Base-by-base conservation (phyloP, 2,113 vertebrate species). In the Sturnira hondurensis region DNA sequence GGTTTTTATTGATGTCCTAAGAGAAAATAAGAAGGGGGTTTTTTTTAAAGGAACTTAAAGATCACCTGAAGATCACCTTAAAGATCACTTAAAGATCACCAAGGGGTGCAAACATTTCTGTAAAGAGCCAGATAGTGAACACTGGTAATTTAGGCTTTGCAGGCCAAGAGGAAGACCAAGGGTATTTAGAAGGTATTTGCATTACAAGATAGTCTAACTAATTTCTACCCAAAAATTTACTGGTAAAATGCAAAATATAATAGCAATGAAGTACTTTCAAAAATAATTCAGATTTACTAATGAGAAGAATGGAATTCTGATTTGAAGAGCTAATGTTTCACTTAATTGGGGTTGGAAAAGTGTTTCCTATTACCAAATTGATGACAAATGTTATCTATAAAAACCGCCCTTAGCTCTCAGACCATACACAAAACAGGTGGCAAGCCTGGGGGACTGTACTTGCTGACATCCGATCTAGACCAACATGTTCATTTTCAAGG, bases 261-360 rank as follows among this genome's bases (percentile, higher is more conserved):
- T 20, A 73, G 41, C 24, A 93, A 91, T 33, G 47, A 83, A 58
- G 41, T 73, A 61, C 22, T 65, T 22, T 65, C 56, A 71, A 36
- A 16, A 26, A 12, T 67, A 86, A 43, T 38, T 80, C 26, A 73
- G 50, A 84, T 56, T 85, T 70, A 77, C 12, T 85, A 70, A 61
- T 16, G 28, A 89, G 71, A 92, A 88, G 86, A 96, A 85, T 92
- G 16, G 38, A 93, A 81, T 95, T 96, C n/a, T 61, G 89, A 89
- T 84, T 17, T 80, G 36, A 26, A 68, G 67, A 84, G 43, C 45
- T n/a, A 94, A 77, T 36, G 61, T 91, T 93, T 90, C 31, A 38
- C 24, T 88, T 92, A 90, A 70, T 43, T 67, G n/a, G 28, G 19
- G 50, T 86, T 95, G 41, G 93, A 74, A 93, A 91, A 82, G 61